Evolutionary conservation across 2,888 invertebrate species (phyloP).

Genomic region (Acanthoscelides obtectus): DNA sequence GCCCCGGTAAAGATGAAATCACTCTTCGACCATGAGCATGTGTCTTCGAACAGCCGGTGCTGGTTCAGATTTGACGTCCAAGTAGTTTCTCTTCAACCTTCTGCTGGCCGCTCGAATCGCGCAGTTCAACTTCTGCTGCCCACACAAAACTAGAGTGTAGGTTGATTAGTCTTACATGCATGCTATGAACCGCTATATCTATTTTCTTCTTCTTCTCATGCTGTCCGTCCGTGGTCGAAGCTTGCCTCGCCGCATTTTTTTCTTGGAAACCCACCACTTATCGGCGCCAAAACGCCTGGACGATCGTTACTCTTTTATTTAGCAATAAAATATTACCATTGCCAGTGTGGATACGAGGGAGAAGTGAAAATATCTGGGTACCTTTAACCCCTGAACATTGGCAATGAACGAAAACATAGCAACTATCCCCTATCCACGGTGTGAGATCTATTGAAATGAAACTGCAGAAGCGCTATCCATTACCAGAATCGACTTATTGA

Average conservation of each 20-base stretch:
- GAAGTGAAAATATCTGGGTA: background rate
- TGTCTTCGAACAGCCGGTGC: background rate
- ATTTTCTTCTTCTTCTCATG: constrained; percentile 30
- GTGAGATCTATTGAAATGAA: no score
- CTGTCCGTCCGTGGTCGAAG: constrained; percentile 5
- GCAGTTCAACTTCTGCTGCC: constrained; percentile 34
- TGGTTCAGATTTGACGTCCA: background rate
- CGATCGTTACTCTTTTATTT: constrained; percentile 8
- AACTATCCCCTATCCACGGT: no score
- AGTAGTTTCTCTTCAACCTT: background rate
- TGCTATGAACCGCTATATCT: constrained; percentile 35
- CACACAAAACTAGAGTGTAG: constrained; percentile 39
- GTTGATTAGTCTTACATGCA: constrained; percentile 39
- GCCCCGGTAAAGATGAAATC: no score
- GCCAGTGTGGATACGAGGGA: background rate
- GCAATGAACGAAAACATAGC: no score
- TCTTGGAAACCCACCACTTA: constrained; percentile 26
- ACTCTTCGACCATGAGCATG: no score
- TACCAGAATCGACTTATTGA: no score
- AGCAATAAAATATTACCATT: background rate
- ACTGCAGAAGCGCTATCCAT: no score
- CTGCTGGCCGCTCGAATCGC: background rate
- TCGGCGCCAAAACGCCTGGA: constrained; percentile 31
- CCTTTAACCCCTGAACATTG: no score
- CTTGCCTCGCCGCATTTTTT: constrained; percentile 20